Evolutionary conservation across 1,140 invertebrate species (phyloP).

Genomic region (Bombus sibiricus): DNA sequence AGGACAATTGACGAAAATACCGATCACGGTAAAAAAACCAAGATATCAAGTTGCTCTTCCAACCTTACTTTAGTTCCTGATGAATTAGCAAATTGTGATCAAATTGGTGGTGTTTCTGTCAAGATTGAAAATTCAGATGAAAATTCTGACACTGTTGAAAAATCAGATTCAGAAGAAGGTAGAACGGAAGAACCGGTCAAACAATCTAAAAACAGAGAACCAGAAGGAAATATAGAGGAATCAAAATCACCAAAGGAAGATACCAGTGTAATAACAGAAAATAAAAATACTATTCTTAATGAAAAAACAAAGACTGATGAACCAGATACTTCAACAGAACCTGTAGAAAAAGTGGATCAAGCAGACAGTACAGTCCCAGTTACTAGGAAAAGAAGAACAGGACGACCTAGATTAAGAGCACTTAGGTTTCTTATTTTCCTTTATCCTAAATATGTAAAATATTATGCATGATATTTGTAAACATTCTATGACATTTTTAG

Average conservation of each 20-base stretch:
- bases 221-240: constrained; percentile 13
- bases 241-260: constrained; percentile 25
- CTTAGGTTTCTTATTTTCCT: constrained; percentile 68
- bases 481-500: constrained; percentile 69
- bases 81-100: constrained; percentile 77
- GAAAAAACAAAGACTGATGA: constrained; percentile 47
- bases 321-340: constrained; percentile 6
- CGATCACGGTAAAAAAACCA: constrained; percentile 79
- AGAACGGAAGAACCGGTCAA: constrained; percentile 51
- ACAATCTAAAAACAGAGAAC: constrained; percentile 22
- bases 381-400: constrained; percentile 74
- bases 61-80: constrained; percentile 78
- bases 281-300: constrained; percentile 15
- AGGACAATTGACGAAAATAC: constrained; percentile 81
- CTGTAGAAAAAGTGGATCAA: constrained; percentile 52
- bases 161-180: constrained; percentile 72
- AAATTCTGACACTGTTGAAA: constrained; percentile 70
- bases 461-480: constrained; percentile 46
- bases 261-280: constrained; percentile 31
- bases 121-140: constrained; percentile 80
- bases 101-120: constrained; percentile 79
- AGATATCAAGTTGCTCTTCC: constrained; percentile 79
- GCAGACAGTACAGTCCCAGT: constrained; percentile 54
- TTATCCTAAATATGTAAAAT: constrained; percentile 15
- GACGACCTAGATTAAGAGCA: constrained; percentile 72